Evolutionary conservation across 2,113 vertebrate genomes (phyloP), one percentile per base, ranked within the genome.

Genomic region (Odontesthes bonariensis): DNA sequence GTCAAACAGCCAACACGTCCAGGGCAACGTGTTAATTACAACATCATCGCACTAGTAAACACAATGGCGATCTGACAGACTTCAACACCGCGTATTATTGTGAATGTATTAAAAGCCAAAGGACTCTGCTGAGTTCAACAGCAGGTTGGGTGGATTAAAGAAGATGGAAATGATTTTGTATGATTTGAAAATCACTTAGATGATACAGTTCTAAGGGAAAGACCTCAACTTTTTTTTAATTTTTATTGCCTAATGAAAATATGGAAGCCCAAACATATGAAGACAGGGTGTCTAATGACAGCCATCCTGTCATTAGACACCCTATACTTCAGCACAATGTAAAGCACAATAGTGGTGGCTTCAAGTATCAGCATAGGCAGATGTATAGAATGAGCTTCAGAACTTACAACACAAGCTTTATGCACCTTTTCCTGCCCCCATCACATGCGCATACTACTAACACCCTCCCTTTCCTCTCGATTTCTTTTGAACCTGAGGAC

Each of bases 1-100:
- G 92, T 93, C 92, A 90, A 71, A 91, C 67, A 81, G 81, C 71
- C 85, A 88, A 77, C 82, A 72, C 44, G 46, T 90, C 79, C 71
- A 35, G 86, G 75, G 51, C 75, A 51, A 73, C 40, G 79, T 79
- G 87, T 88, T 91, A 85, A 92, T 92, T 88, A 88, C 81, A 77
- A 42, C 81, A 85, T 82, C 78, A 81, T 66, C 65, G 54, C 54
- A 58, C 61, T 53, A 79, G 77, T 78, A 77, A 83, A 82, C 63
- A 49, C 1, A 1, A 38, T 0, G 33, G 27, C 60, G 56, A 83
- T 75, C 68, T 80, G 81, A 74, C 64, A 68, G 69, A 62, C 72
- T 49, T 83, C 40, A 64, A 33, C 23, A 16, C 5, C 12, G 22
- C 40, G 31, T 46, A 60, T 57, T 33, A 47, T 58, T 56, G 27